Base-by-base conservation (phyloP, 2,888 invertebrate genomes). In the Oxyteleia sp. region DNA sequence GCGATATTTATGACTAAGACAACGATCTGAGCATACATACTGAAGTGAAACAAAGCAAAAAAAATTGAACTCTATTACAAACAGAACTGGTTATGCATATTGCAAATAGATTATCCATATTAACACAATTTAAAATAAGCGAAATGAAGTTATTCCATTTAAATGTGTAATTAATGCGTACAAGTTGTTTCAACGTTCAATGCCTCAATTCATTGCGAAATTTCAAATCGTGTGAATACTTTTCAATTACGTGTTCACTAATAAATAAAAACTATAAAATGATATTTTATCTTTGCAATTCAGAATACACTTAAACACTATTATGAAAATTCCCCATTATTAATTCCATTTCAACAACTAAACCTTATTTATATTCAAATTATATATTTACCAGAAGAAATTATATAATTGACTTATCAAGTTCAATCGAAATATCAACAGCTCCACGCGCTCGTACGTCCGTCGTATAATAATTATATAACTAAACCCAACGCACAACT, bases 391-490 rank as follows among this genome's bases (percentile, higher is more conserved):
- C 32, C 10, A 32, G 32, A 32, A 4, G n/a, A 38, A 38, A 38
- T 38, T 38, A 38, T 4, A 38, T 38, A 38, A 38, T n/a, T n/a
- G 13, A 38, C 38, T 38, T 38, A 38, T 38, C 38, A 38, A 20
- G 11, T 47, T 47, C 20, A 47, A 20, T 47, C 47, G 11, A 23
- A 23, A 47, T 20, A 0, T 47, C n/a, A 10, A 47, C 7, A 20
- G n/a, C n/a, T n/a, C n/a, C n/a, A n/a, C n/a, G n/a, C n/a, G n/a
- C n/a, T n/a, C 20, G 4, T 47, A 47, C 11, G n/a, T 11, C 23
- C 23, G 47, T 23, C 47, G 23, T 47, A 47, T 23, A 47, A 20
- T 11, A 23, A 47, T 47, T 47, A 47, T 23, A 20, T 47, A 47
- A 47, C 47, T 4, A 47, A 47, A 23, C 47, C 11, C 11, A 47